A percentile compares a stretch with the other conserved stretches of the same genome.
Conservation (phyloP, 2,113 vertebrate genomes). For the Dicrurus megarhynchus region DNA sequence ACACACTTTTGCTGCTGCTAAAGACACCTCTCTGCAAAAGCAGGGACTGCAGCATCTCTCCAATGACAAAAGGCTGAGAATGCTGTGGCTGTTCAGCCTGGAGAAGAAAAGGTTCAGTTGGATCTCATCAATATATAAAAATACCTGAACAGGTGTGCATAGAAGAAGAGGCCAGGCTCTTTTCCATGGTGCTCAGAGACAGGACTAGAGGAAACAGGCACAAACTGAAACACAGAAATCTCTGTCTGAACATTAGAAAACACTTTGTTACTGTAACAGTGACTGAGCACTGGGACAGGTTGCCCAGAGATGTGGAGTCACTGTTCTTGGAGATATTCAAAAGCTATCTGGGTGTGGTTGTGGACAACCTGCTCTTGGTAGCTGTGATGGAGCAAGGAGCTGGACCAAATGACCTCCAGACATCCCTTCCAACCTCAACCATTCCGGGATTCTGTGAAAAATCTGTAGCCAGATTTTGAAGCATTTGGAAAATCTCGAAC, state of each 20-base stretch:
- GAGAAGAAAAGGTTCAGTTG: not conserved
- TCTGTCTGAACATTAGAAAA: not conserved
- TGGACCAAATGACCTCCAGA: not conserved
- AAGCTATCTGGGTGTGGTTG: not conserved
- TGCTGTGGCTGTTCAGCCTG: not conserved
- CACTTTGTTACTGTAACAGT: not conserved
- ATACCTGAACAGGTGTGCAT: not conserved
- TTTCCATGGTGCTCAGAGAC: not conserved
- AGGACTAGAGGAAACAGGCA: not conserved
- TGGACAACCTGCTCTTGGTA: not conserved
- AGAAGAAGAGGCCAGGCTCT: not conserved
- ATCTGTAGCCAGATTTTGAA: not conserved
- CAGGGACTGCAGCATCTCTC: not conserved
- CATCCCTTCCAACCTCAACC: not conserved
- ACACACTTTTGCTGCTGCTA: not conserved
- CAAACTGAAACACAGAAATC: not conserved
- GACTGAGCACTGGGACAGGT: not conserved
- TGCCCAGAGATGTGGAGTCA: not conserved
- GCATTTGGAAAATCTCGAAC: not conserved
- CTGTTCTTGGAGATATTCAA: not conserved
- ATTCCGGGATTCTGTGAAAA: not conserved
- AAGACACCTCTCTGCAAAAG: not conserved
- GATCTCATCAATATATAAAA: not conserved
- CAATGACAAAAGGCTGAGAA: not conserved
- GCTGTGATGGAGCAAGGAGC: not conserved